Evolutionary conservation across 2,888 invertebrate genomes (phyloP), one percentile per base, ranked within the genome.

Genomic region (Cataglyphis albicans): DNA sequence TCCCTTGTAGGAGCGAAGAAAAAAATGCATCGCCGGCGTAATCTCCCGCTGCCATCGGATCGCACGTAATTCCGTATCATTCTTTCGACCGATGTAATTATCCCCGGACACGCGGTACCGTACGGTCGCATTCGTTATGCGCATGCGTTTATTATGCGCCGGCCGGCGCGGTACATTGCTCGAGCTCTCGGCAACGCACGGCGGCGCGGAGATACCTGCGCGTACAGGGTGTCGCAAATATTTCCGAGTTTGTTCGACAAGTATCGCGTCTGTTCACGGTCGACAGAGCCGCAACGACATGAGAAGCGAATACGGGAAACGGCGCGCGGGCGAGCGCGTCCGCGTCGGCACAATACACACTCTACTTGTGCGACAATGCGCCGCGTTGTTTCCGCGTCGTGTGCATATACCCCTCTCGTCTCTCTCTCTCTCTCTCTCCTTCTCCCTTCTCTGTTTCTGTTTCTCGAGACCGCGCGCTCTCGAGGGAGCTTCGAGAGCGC

Each of bases 331-430:
- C 70, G 73, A 82, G 78, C 84, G 78, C 74, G 82, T 80, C 64
- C 83, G 84, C 84, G 88, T 86, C 86, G 86, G 81, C 83, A 83
- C 76, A 82, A 87, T 67, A 87, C 63, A 78, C 81, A 61, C 59
- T 61, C 78, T n/a, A 52, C 75, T 67, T 88, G 80, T 82, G 83
- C 90, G 89, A 93, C 92, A 92, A 92, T 91, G 91, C 88, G 88
- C 86, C 64, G 75, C 90, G 89, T 92, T 92, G 92, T 93, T 93
- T 93, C 93, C 93, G 92, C 91, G 88, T 93, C 90, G 91, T 84
- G 86, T 73, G 83, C 82, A 84, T 44, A 38, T 84, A 74, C 21
- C 63, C 63, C 52, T 65, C 72, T 38, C 48, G 25, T 48, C 21
- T 21, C 21, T 21, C 21, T 21, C 21, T 21, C 21, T 21, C 21